Evolutionary conservation across 2,888 invertebrate genomes (phyloP).

Genomic region (Tholera decimalis): DNA sequence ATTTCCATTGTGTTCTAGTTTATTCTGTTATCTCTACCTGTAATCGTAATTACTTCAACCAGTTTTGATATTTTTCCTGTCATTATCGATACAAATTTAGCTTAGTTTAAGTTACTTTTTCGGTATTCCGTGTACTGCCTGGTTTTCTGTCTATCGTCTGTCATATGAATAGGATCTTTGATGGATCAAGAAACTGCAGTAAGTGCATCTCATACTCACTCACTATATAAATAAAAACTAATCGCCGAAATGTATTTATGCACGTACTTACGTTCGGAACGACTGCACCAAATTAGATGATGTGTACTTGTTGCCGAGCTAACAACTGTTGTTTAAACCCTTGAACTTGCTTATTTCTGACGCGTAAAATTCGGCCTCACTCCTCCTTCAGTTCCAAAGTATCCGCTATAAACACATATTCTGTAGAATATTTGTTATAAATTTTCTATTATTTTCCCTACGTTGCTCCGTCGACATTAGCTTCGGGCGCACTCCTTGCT

Average conservation of each 20-base stretch:
- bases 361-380: not conserved
- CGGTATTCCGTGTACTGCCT: not conserved
- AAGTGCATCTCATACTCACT: not conserved
- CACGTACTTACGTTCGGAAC: too few relatives aligned
- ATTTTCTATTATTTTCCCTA: too few relatives aligned
- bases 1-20: conserved; percentile 20
- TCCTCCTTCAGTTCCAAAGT: not conserved
- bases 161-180: conserved; percentile 8
- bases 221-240: not conserved
- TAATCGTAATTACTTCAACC: conserved; percentile 39
- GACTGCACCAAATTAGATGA: too few relatives aligned
- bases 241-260: too few relatives aligned
- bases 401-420: not conserved
- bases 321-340: not conserved
- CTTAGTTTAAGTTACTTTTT: conserved; percentile 7
- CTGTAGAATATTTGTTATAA: too few relatives aligned
- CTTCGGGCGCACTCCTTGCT: too few relatives aligned
- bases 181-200: conserved; percentile 7
- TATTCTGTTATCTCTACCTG: conserved; percentile 29
- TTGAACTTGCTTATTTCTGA: not conserved
- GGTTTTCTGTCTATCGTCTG: not conserved
- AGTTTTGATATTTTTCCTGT: conserved; percentile 33
- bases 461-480: too few relatives aligned
- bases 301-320: too few relatives aligned
- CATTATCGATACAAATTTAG: conserved; percentile 24